Evolutionary conservation across 2,797 vertebrate species (phyloP), one percentile per base, ranked within the genome.

Genomic region (Scyliorhinus canicula): DNA sequence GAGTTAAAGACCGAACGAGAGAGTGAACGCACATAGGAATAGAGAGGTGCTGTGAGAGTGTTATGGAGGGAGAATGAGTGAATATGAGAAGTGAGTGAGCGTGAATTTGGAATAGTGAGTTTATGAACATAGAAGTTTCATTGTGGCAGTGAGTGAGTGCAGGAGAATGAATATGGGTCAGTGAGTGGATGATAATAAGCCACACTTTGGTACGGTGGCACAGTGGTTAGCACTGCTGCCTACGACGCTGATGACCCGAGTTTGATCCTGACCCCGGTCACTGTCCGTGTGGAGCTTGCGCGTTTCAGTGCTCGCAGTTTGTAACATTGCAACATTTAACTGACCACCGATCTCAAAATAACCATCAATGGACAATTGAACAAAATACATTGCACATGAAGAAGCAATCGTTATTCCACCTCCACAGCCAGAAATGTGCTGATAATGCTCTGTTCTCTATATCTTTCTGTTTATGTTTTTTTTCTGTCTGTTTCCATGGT

Each of bases 391-490:
- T 63, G 26, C 47, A 65, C 4, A 44, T 8, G 60, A n/a, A 35
- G 50, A 91, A 65, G 24, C 60, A 26, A 14, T 60, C 11, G n/a
- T 24, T 44, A 12, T 12, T 90, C 0, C 35, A 91, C 47, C 65
- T 26, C 47, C 67, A 35, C 93, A 71, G 12, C 67, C 67, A 67
- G 63, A 65, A 44, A 91, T 91, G 24, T 91, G 93, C 93, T 94
- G 47, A 74, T 94, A 74, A 74, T 65, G 47, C 67, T 21, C 52
- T 94, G 93, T 94, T 94, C 93, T 11, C 93, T 16, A 44, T 52
- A 50, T 31, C 67, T 74, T 71, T 94, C 65, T 94, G 93, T 94
- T 94, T 94, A 50, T 94, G 67, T 94, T 94, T 91, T 69, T 35
- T 40, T 93, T 69, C 19, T n/a, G n/a, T n/a, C 65, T 3, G 65